Percentiles rank a stretch among this genome's conserved stretches.
Conservation (phyloP, 1,140 invertebrate genomes). For the Conus ventricosus region DNA sequence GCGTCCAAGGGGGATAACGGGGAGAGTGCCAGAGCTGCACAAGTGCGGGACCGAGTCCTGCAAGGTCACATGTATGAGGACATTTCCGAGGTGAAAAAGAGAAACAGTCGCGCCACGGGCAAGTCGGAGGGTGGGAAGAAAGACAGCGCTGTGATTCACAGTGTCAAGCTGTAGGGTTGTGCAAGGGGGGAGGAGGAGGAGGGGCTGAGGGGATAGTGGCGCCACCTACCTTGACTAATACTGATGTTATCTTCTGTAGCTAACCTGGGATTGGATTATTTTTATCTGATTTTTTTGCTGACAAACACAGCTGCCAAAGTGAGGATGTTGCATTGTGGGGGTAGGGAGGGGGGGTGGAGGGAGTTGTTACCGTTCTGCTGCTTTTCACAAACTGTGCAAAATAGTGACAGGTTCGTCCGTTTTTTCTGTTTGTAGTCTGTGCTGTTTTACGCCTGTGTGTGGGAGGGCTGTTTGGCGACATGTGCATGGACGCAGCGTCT, state of each 20-base stretch:
- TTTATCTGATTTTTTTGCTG: not conserved
- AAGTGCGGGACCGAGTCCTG: conserved; percentile 50
- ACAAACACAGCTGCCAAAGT: not conserved
- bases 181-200: not conserved
- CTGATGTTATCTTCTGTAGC: too few relatives aligned
- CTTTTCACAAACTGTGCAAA: too few relatives aligned
- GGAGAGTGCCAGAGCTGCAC: not conserved
- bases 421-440: too few relatives aligned
- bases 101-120: not conserved
- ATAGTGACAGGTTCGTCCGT: too few relatives aligned
- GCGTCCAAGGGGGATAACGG: not conserved
- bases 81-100: conserved; percentile 48
- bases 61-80: conserved; percentile 62
- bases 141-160: conserved; percentile 19
- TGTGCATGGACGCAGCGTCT: too few relatives aligned
- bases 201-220: not conserved
- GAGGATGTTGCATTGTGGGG: not conserved
- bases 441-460: too few relatives aligned
- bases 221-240: not conserved
- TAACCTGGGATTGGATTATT: too few relatives aligned
- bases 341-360: too few relatives aligned
- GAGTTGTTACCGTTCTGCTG: too few relatives aligned
- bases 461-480: too few relatives aligned
- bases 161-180: not conserved
- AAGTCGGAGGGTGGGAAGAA: not conserved